These are phyloP conservation scores for Drosophila ironensis DNA, from an alignment of 1,140 invertebrate species.

Conservation along the genomic window DNA sequence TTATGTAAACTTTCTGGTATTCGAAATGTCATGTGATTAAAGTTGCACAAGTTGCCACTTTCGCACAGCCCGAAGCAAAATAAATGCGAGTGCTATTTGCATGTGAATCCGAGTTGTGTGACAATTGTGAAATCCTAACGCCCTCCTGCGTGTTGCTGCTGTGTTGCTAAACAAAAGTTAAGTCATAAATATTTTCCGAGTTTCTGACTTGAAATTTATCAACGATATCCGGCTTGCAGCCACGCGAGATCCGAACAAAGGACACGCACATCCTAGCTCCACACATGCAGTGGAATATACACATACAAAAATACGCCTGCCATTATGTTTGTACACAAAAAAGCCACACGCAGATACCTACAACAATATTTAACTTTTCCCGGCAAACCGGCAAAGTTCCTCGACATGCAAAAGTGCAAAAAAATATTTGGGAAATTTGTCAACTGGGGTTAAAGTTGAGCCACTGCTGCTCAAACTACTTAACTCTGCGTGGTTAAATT, in stretches of 20 bases:
- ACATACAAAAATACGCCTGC: not conserved
- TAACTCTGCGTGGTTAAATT: slow-evolving; percentile 9
- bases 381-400: slow-evolving; percentile 21
- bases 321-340: slow-evolving; percentile 3
- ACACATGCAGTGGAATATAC: not conserved
- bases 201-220: slow-evolving; percentile 80
- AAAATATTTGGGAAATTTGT: slow-evolving; percentile 50
- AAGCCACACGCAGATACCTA: slow-evolving; percentile 17
- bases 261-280: slow-evolving; percentile 28
- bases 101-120: slow-evolving; percentile 58
- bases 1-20: slow-evolving; percentile 65
- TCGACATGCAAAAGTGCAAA: slow-evolving; percentile 24
- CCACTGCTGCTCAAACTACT: slow-evolving; percentile 23
- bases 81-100: slow-evolving; percentile 44
- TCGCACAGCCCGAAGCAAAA: not conserved
- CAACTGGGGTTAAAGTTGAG: slow-evolving; percentile 22
- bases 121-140: slow-evolving; percentile 48
- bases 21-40: slow-evolving; percentile 73
- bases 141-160: slow-evolving; percentile 29
- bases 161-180: slow-evolving; percentile 79
- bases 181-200: slow-evolving; percentile 80
- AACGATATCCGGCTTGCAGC: slow-evolving; percentile 68
- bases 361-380: slow-evolving; percentile 42
- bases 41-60: slow-evolving; percentile 44
- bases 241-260: slow-evolving; percentile 39